Conservation (phyloP, 2,888 invertebrate genomes). For the Chrysolina haemoptera region DNA sequence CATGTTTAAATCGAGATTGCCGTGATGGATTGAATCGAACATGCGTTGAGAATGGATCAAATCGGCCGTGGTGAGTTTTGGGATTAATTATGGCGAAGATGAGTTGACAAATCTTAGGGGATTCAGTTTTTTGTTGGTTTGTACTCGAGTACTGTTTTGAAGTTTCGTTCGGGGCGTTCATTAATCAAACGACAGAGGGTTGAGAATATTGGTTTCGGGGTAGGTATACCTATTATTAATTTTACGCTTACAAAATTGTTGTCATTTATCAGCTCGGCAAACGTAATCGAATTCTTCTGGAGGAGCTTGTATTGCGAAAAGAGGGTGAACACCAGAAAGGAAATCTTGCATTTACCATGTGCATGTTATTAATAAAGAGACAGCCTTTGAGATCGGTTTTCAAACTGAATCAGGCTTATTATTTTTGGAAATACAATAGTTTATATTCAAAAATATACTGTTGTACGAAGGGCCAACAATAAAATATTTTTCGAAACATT, state of each 20-base stretch:
- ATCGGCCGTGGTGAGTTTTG: constrained; percentile 51
- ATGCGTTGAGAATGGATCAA: constrained; percentile 57
- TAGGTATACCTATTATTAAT: constrained; percentile 38
- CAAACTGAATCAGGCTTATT: too few relatives aligned
- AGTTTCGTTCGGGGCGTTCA: constrained; percentile 40
- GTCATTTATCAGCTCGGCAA: constrained; percentile 27
- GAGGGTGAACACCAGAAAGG: background rate
- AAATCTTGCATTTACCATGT: background rate
- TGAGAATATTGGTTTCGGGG: constrained; percentile 34
- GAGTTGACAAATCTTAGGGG: constrained; percentile 58
- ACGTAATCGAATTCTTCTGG: background rate
- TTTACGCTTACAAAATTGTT: constrained; percentile 30
- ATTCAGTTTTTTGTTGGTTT: constrained; percentile 43
- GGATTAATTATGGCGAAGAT: constrained; percentile 56
- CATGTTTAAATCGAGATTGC: constrained; percentile 45
- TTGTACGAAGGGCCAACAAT: too few relatives aligned
- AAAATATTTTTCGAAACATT: too few relatives aligned
- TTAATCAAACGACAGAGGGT: constrained; percentile 43
- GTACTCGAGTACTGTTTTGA: constrained; percentile 45
- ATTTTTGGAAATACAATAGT: too few relatives aligned
- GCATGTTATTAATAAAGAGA: background rate
- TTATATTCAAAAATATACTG: too few relatives aligned
- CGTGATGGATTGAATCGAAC: constrained; percentile 56
- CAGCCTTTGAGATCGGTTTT: background rate
- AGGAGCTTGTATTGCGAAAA: background rate